Evolutionary conservation across 2,888 invertebrate genomes (phyloP).

Genomic region (Drosophila longiperda): DNA sequence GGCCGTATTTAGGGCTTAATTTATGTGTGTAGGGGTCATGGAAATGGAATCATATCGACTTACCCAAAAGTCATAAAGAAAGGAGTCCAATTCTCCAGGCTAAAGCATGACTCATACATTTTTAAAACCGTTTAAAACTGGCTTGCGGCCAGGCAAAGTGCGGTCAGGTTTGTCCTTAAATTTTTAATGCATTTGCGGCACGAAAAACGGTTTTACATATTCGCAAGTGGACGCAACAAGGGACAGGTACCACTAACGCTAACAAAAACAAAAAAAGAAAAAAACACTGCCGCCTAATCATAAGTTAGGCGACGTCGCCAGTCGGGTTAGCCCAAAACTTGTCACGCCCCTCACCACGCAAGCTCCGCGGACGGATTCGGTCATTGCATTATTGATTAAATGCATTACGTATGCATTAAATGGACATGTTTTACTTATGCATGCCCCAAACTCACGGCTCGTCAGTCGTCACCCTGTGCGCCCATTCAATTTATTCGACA

Average conservation of each 20-base stretch:
- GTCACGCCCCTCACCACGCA: background rate
- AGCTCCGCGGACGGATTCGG: slow-evolving; percentile 31
- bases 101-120: slow-evolving; percentile 63
- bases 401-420: slow-evolving; percentile 62
- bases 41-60: slow-evolving; percentile 8
- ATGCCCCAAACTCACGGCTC: slow-evolving; percentile 34
- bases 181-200: slow-evolving; percentile 72
- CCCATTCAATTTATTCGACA: slow-evolving; percentile 64
- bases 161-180: slow-evolving; percentile 28
- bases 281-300: slow-evolving; percentile 52
- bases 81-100: slow-evolving; percentile 32
- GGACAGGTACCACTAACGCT: slow-evolving; percentile 29
- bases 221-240: slow-evolving; percentile 58
- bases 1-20: slow-evolving; percentile 67
- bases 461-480: slow-evolving; percentile 16
- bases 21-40: slow-evolving; percentile 40
- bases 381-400: slow-evolving; percentile 82
- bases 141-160: background rate
- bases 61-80: background rate
- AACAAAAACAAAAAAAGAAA: background rate
- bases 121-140: slow-evolving; percentile 42
- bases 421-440: slow-evolving; percentile 51
- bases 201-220: slow-evolving; percentile 61
- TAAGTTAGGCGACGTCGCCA: slow-evolving; percentile 63
- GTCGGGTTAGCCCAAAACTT: slow-evolving; percentile 27